Percentiles rank a stretch among this genome's conserved stretches.
These are phyloP conservation scores for Acronicta psi DNA, from an alignment of 2,888 invertebrate species.

Conservation along the genomic window DNA sequence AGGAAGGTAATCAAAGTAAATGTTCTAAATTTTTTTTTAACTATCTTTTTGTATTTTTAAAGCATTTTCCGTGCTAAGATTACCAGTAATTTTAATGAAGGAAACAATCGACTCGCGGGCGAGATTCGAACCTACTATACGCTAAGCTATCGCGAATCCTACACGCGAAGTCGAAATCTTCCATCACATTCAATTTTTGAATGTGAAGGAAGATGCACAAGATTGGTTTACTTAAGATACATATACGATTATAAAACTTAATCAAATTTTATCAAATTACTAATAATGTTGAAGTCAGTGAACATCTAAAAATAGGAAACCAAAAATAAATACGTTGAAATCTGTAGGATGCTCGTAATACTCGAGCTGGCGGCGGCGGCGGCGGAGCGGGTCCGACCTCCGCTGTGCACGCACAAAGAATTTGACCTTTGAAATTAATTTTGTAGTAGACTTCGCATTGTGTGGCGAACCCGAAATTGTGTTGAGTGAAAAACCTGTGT, in stretches of 20 bases:
- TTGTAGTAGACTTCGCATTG: slow-evolving; percentile 8
- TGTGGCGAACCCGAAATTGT: slow-evolving; percentile 11
- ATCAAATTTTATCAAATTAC: background rate
- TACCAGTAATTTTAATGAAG: no score
- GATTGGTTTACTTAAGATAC: no score
- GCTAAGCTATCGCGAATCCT: no score
- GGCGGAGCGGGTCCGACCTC: background rate
- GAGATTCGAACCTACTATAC: no score
- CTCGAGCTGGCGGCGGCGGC: background rate
- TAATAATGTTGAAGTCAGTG: slow-evolving; percentile 21
- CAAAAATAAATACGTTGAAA: slow-evolving; percentile 39
- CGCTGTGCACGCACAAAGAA: slow-evolving; percentile 16
- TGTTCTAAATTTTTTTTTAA: slow-evolving; percentile 1
- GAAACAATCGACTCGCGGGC: no score
- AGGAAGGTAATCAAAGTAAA: slow-evolving; percentile 1
- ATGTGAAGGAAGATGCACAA: no score
- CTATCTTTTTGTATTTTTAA: no score
- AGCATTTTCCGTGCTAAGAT: no score
- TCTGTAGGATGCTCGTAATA: slow-evolving; percentile 6
- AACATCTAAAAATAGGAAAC: slow-evolving; percentile 18
- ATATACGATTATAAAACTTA: background rate
- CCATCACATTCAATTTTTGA: no score
- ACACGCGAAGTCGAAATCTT: no score
- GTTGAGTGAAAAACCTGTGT: slow-evolving; percentile 10
- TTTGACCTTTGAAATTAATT: slow-evolving; percentile 41